These are phyloP conservation scores for Alcis repandata DNA, from an alignment of 2,888 invertebrate genomes.

Conservation along the genomic window DNA sequence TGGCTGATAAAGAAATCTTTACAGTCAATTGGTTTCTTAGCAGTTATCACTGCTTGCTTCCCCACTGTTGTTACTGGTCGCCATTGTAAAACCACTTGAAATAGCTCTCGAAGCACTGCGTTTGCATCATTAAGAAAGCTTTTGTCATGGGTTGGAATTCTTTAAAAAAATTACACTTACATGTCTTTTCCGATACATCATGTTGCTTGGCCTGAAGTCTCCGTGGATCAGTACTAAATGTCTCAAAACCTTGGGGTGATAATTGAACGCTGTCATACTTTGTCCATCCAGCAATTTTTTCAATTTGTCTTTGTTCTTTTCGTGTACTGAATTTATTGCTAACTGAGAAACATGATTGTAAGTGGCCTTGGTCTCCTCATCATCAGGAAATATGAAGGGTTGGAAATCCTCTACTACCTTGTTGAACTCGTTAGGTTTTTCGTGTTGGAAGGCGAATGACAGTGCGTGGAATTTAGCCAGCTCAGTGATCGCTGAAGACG, in stretches of 20 bases:
- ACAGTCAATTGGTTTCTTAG: too few relatives aligned
- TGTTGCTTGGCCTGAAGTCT: slow-evolving; percentile 15
- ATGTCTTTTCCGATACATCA: slow-evolving; percentile 2
- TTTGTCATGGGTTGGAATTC: too few relatives aligned
- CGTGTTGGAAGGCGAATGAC: background rate
- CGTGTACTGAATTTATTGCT: background rate
- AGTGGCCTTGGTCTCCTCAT: background rate
- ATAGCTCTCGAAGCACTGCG: background rate
- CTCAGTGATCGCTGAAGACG: slow-evolving; percentile 11
- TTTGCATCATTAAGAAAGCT: background rate
- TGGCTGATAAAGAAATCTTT: too few relatives aligned
- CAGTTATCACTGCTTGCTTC: too few relatives aligned
- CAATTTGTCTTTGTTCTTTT: slow-evolving; percentile 10
- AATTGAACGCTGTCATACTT: background rate
- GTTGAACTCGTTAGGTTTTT: background rate
- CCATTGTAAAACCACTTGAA: too few relatives aligned
- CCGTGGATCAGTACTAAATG: background rate
- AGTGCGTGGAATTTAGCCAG: slow-evolving; percentile 16
- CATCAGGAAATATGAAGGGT: background rate
- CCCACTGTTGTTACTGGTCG: too few relatives aligned
- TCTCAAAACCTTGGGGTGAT: too few relatives aligned
- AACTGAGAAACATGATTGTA: background rate
- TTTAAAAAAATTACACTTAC: too few relatives aligned
- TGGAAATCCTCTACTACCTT: background rate
- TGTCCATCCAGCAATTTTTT: background rate